A percentile compares a stretch with the other conserved stretches of the same genome.
Conservation (phyloP, 2,888 invertebrate species). For the Thysanoteuthis rhombus region DNA sequence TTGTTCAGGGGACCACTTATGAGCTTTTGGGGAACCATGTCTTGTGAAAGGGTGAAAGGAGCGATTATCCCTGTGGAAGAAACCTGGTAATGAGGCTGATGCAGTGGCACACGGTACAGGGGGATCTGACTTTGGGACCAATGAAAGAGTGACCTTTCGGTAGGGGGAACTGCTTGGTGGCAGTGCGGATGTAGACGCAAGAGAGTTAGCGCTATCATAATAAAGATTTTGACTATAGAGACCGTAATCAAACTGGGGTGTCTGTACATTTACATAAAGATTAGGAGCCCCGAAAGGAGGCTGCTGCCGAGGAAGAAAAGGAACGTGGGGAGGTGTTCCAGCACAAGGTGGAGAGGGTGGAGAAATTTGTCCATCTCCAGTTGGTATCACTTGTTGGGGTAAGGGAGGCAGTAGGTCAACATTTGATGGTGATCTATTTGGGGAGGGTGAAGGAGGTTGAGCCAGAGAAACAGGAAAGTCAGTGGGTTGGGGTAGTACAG, state of each 20-base stretch:
- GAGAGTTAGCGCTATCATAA: neutral
- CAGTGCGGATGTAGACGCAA: neutral
- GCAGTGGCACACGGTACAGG: conserved; percentile 17
- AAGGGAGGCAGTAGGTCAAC: neutral
- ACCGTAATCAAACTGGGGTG: neutral
- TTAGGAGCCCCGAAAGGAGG: neutral
- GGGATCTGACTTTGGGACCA: neutral
- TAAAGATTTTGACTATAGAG: neutral
- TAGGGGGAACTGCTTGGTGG: neutral
- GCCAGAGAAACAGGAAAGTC: conserved; percentile 35
- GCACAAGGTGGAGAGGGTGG: neutral
- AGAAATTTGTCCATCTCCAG: neutral
- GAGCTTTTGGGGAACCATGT: neutral
- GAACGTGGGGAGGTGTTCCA: neutral
- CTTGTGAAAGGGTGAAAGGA: neutral
- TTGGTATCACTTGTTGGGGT: too few relatives aligned
- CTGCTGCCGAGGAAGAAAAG: neutral
- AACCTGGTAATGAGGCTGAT: neutral
- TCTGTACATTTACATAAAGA: neutral
- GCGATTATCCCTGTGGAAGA: neutral
- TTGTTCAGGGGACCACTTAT: neutral
- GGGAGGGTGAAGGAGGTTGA: conserved; percentile 35
- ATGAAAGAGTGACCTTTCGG: neutral
- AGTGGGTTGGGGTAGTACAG: conserved; percentile 13
- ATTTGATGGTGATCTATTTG: neutral